These are phyloP conservation scores for Muntiacus muntjak DNA, from an alignment of 2,113 vertebrate genomes.

Conservation along the genomic window DNA sequence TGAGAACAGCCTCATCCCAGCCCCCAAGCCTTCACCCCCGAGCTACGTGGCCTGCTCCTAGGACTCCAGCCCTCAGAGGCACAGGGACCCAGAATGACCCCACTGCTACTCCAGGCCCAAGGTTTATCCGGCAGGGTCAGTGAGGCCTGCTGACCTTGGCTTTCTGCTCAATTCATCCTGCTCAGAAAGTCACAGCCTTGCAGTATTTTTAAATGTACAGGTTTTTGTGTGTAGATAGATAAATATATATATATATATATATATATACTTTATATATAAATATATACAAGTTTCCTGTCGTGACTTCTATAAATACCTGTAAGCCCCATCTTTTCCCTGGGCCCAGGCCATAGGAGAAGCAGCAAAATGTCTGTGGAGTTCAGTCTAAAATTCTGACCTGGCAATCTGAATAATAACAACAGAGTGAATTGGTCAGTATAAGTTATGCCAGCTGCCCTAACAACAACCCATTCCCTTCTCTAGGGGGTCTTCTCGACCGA, in stretches of 20 bases:
- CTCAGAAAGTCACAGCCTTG: not conserved
- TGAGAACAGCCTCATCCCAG: constrained; percentile 75
- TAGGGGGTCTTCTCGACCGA: not conserved
- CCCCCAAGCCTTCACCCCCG: not conserved
- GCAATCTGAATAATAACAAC: not conserved
- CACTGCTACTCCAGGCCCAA: not conserved
- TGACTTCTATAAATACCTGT: not conserved
- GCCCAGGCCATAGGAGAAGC: not conserved
- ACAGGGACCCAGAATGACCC: not conserved
- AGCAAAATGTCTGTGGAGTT: not conserved
- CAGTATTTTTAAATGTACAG: constrained; percentile 15
- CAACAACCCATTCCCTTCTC: not conserved
- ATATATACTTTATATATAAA: not conserved
- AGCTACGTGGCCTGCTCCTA: constrained; percentile 69
- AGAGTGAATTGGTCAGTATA: not conserved
- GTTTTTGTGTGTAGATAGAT: not conserved
- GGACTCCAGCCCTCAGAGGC: not conserved
- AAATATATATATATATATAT: not conserved
- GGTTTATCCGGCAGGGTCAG: not conserved
- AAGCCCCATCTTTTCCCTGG: not conserved
- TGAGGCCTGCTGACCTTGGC: not conserved
- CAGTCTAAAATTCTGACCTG: not conserved
- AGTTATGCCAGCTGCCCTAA: not conserved
- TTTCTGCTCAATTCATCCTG: not conserved
- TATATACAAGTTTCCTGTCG: not conserved